Evolutionary conservation across 2,113 vertebrate species (phyloP).

Genomic region (Tenebrosternarchus preto): DNA sequence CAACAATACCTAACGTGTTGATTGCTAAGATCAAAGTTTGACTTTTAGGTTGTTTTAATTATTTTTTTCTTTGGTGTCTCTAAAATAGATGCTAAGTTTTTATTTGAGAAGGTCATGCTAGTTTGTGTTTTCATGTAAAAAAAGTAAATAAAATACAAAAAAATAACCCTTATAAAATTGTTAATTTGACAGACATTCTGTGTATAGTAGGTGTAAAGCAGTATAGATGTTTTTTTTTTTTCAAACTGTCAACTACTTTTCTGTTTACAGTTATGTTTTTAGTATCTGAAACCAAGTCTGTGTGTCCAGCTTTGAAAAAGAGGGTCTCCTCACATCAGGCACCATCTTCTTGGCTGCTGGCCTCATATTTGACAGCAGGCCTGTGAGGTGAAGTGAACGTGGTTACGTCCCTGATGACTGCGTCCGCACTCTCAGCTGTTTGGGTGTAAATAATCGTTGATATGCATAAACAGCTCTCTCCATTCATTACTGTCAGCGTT

Average conservation of each 20-base stretch:
- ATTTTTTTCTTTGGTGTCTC: neutral
- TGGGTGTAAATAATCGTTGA: slow-evolving; percentile 88
- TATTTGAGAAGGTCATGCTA: neutral
- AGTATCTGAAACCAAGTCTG: slow-evolving; percentile 4
- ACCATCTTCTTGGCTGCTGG: slow-evolving; percentile 36
- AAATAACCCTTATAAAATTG: neutral
- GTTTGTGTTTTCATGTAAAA: neutral
- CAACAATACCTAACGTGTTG: slow-evolving; percentile 17
- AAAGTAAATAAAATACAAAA: no score
- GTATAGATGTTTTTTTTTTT: no score
- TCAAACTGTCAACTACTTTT: no score
- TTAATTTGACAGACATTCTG: neutral
- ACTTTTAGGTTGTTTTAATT: neutral
- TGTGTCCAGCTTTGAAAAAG: slow-evolving; percentile 2
- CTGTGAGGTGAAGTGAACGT: slow-evolving; percentile 39
- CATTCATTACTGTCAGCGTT: slow-evolving; percentile 91
- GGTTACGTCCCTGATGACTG: slow-evolving; percentile 57
- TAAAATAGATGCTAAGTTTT: neutral
- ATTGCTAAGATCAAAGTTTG: slow-evolving; percentile 31
- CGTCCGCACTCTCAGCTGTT: slow-evolving; percentile 72
- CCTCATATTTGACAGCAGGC: slow-evolving; percentile 50
- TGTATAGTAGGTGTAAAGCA: neutral
- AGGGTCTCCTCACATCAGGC: slow-evolving; percentile 59
- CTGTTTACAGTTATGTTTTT: slow-evolving; percentile 15
- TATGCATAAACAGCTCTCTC: slow-evolving; percentile 85